Evolutionary conservation across 2,888 invertebrate species (phyloP), one percentile per base, ranked within the genome.

Genomic region (Noctuana brunneofusca): DNA sequence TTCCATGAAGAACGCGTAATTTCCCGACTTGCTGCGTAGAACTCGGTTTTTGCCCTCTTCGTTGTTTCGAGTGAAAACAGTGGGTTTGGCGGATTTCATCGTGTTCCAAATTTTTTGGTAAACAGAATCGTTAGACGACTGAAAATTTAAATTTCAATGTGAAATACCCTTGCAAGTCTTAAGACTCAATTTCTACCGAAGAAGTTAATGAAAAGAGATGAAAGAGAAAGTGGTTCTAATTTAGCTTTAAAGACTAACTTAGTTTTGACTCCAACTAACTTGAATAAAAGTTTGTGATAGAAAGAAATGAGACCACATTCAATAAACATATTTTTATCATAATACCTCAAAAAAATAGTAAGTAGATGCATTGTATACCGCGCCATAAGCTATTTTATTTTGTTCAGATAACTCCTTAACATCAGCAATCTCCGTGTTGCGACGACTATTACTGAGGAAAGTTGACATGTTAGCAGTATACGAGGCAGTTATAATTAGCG

Each of bases 1-100:
- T 90, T 99, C 99, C 97, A 99, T 98, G 65, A 99, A 94, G 81
- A 97, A 99, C 1, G 98, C 99, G 83, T 97, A 99, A 67, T 92
- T 94, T 30, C 95, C 95, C 27, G 20, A 22, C 77, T 95, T 94
- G 58, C 93, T 95, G 75, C 93, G 94, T 38, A 93, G 79, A 0
- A 98, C 98, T 52, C 96, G 92, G 20, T 96, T 95, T 1, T 96
- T 95, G 0, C 98, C 99, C 75, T 97, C 97, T 0, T 93, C 93
- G 76, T 97, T 98, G 73, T 89, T 93, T 38, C 88, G 90, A 2
- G 95, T 95, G 77, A 98, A 97, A 0, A 97, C 96, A 0, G 94
- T 93, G 0, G 97, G 97, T 59, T 94, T 94, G 0, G 96, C 93
- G 12, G 95, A 92, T 70, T 94, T 94, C 98, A 98, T 99, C 69